phyloP scores from a whole-genome alignment of 2,888 invertebrate genomes.

The Elmis aenea region DNA sequence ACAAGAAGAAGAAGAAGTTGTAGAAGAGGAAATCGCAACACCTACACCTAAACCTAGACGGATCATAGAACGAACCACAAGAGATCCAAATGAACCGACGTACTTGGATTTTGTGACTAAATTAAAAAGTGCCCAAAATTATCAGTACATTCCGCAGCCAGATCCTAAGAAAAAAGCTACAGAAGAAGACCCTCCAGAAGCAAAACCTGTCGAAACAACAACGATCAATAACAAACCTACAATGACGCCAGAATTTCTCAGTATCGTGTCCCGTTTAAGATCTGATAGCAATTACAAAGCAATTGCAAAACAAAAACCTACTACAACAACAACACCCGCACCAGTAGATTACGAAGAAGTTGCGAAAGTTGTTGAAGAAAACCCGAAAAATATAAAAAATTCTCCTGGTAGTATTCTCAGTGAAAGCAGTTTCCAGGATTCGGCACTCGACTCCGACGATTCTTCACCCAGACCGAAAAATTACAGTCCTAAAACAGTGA shows the following conservation, averaged over 20 bases:
- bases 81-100: constrained; percentile 30
- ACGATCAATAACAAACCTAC: constrained; percentile 22
- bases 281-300: constrained; percentile 33
- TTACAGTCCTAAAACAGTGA: constrained; percentile 36
- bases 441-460: constrained; percentile 40
- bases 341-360: constrained; percentile 13
- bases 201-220: constrained; percentile 5
- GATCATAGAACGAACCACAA: constrained; percentile 31
- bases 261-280: constrained; percentile 35
- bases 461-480: constrained; percentile 39
- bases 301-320: constrained; percentile 36
- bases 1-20: constrained; percentile 11
- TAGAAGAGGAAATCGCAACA: background rate
- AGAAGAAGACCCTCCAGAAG: constrained; percentile 19
- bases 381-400: constrained; percentile 28
- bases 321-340: constrained; percentile 16
- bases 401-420: constrained; percentile 32
- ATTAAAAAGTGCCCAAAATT: constrained; percentile 34
- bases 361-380: constrained; percentile 16
- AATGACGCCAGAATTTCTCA: constrained; percentile 39
- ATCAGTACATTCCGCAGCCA: constrained; percentile 40
- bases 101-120: constrained; percentile 38
- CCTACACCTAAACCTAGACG: constrained; percentile 15
- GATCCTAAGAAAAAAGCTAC: constrained; percentile 29
- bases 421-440: constrained; percentile 18